Conservation (phyloP, 2,888 invertebrate genomes). For the Rhagonycha lutea region DNA sequence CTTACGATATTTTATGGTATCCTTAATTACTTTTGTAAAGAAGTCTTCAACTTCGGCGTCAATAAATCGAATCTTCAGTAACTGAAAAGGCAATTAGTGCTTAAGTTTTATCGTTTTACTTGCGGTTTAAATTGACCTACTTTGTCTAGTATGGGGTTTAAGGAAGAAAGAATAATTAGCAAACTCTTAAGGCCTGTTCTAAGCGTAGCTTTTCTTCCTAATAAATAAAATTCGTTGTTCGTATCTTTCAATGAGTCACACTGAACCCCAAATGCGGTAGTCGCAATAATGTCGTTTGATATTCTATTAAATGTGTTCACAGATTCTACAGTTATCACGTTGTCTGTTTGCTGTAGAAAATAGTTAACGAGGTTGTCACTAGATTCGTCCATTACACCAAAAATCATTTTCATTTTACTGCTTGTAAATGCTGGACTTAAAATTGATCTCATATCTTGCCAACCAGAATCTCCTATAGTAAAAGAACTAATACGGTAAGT, state of each 20-base stretch:
- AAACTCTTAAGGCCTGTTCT: background rate
- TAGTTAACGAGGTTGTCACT: background rate
- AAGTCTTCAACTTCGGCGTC: slow-evolving; percentile 46
- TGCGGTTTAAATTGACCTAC: background rate
- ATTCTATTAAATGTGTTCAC: background rate
- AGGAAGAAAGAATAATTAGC: background rate
- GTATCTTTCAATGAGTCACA: background rate
- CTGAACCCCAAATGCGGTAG: background rate
- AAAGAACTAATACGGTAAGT: background rate
- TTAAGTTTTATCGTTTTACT: too few relatives aligned
- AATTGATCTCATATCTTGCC: background rate
- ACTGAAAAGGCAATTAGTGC: too few relatives aligned
- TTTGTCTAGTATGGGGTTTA: background rate
- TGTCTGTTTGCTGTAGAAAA: background rate
- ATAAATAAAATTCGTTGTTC: background rate
- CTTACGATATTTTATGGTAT: slow-evolving; percentile 48
- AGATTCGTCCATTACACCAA: background rate
- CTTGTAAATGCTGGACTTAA: background rate
- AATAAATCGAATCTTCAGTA: slow-evolving; percentile 38
- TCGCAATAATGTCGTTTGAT: background rate
- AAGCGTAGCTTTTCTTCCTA: background rate
- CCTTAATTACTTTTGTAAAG: slow-evolving; percentile 51
- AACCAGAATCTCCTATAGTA: background rate
- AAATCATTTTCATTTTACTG: background rate
- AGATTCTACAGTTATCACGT: background rate